A percentile compares a stretch with the other conserved stretches of the same genome.
Evolutionary conservation across 2,113 vertebrate species (phyloP).

Genomic region (Centropus bengalensis): DNA sequence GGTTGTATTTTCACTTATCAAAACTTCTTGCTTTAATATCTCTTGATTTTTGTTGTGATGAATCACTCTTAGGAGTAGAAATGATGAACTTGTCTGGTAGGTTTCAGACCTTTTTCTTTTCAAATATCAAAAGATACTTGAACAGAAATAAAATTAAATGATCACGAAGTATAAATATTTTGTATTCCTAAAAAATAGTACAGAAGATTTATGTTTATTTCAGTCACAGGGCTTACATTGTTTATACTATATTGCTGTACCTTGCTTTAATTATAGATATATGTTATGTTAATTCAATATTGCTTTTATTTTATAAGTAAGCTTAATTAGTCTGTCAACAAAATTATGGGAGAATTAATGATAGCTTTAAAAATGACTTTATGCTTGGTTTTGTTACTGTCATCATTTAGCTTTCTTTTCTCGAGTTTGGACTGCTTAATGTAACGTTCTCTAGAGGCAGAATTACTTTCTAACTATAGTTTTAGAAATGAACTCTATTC

Average conservation of each 20-base stretch:
- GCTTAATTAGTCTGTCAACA: background rate
- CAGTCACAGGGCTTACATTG: accelerated
- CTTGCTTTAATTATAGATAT: background rate
- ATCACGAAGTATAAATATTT: background rate
- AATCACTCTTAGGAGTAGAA: background rate
- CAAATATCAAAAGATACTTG: no score
- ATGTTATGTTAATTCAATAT: background rate
- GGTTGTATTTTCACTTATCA: background rate
- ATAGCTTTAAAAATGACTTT: background rate
- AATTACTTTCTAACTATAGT: slow-evolving; percentile 18
- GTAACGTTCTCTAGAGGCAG: slow-evolving; percentile 6
- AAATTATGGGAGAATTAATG: background rate
- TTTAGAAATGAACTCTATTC: slow-evolving; percentile 25
- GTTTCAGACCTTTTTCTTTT: no score
- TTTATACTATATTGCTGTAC: background rate
- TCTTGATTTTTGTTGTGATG: background rate
- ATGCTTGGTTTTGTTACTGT: background rate
- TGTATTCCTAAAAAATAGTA: background rate
- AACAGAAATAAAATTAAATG: background rate
- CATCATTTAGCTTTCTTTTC: background rate
- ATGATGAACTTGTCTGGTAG: background rate
- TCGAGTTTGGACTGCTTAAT: background rate
- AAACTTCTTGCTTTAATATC: background rate
- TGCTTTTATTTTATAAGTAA: background rate
- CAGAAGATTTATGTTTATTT: background rate